These are phyloP conservation scores for silkworm (Bombyx mori) DNA, from an alignment of 1,140 invertebrate species.

Conservation along the genomic window DNA sequence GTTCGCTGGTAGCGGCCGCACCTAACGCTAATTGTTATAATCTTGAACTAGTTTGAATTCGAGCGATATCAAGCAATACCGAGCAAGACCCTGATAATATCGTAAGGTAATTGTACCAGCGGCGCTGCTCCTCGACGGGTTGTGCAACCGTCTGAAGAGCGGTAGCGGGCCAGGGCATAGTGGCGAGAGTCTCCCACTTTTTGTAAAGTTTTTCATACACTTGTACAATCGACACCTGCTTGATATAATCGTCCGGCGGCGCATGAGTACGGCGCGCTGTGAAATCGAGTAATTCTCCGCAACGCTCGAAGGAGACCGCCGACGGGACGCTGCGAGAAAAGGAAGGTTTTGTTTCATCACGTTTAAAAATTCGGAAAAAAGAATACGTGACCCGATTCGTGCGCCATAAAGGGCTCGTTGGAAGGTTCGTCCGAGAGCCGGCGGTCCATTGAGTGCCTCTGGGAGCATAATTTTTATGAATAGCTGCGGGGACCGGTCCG, in stretches of 20 bases:
- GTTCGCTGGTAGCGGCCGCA: constrained; percentile 7
- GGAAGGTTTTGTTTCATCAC: constrained; percentile 21
- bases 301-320: constrained; percentile 26
- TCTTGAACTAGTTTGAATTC: constrained; percentile 50
- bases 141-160: constrained; percentile 24
- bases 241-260: constrained; percentile 27
- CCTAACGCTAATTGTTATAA: constrained; percentile 48
- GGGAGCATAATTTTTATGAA: constrained; percentile 63
- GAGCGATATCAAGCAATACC: constrained; percentile 33
- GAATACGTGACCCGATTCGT: constrained; percentile 23
- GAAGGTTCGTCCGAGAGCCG: constrained; percentile 28
- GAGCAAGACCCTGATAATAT: constrained; percentile 20
- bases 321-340: constrained; percentile 27
- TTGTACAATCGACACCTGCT: constrained; percentile 45
- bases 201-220: constrained; percentile 30
- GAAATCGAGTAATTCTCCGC: constrained; percentile 36
- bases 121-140: not conserved
- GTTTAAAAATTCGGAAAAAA: constrained; percentile 18
- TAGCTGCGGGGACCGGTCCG: constrained; percentile 52
- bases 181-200: constrained; percentile 28
- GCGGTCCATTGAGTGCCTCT: constrained; percentile 42
- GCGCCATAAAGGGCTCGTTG: constrained; percentile 26
- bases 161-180: constrained; percentile 17
- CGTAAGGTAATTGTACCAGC: constrained; percentile 5
- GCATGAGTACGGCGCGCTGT: constrained; percentile 18